Evolutionary conservation across 2,888 invertebrate species (phyloP).

Genomic region (Boloria euphrosyne): DNA sequence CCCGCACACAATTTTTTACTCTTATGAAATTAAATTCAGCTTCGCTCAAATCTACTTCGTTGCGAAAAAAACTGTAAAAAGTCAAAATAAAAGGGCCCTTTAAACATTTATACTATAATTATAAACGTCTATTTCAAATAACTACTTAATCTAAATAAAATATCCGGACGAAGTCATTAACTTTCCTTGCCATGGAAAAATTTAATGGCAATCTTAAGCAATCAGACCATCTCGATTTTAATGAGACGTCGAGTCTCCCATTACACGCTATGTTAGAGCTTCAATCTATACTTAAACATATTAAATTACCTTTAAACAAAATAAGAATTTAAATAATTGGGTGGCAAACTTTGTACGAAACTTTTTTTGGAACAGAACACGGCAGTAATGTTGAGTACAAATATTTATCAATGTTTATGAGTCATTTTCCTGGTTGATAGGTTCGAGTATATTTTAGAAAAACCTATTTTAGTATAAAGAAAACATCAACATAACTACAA

Average conservation of each 20-base stretch:
- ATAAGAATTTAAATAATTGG: not conserved
- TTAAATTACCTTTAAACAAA: not conserved
- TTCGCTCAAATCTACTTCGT: not conserved
- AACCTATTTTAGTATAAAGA: too few species aligned
- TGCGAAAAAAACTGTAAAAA: too few species aligned
- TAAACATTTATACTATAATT: too few species aligned
- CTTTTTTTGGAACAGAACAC: too few species aligned
- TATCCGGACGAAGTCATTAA: not conserved
- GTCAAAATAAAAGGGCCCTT: too few species aligned
- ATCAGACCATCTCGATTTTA: conserved; percentile 25
- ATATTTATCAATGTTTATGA: too few species aligned
- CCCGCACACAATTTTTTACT: not conserved
- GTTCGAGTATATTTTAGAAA: too few species aligned
- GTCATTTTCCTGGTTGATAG: too few species aligned
- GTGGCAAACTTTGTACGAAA: too few species aligned
- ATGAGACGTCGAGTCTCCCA: conserved; percentile 31
- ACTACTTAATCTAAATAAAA: conserved; percentile 1
- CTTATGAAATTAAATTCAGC: not conserved
- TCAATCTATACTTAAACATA: conserved; percentile 3
- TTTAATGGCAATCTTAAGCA: conserved; percentile 19
- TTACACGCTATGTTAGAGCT: conserved; percentile 31
- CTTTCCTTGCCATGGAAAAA: conserved; percentile 16
- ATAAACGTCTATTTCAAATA: not conserved
- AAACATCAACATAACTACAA: too few species aligned
- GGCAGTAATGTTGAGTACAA: too few species aligned